phyloP scores from a whole-genome alignment of 53 echinoderm and acorn worm species.

The Pentamera pediparva region DNA sequence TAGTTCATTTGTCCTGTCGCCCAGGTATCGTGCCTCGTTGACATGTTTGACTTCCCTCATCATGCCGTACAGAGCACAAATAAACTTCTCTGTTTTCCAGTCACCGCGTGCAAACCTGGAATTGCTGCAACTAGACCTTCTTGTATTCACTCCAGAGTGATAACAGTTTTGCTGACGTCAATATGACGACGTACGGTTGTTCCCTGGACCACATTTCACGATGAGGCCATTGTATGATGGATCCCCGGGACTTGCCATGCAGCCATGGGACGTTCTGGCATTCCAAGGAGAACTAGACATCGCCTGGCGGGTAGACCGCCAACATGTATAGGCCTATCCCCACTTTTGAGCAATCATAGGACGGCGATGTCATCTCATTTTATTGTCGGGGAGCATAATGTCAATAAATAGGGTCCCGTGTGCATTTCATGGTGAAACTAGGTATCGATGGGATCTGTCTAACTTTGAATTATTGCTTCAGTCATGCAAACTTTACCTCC shows the following conservation, averaged over 20 bases:
- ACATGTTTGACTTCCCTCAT: slow-evolving; percentile 33
- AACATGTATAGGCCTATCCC: no score
- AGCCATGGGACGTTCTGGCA: slow-evolving; percentile 21
- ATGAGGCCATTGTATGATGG: slow-evolving; percentile 35
- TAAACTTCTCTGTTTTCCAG: slow-evolving; percentile 46
- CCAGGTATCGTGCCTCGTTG: slow-evolving; percentile 52
- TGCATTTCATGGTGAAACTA: no score
- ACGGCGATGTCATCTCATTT: no score
- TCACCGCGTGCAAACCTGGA: slow-evolving; percentile 54
- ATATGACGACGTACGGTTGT: slow-evolving; percentile 42
- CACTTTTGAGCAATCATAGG: no score
- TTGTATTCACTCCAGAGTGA: slow-evolving; percentile 43
- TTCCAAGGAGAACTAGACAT: slow-evolving; percentile 48
- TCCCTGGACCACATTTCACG: slow-evolving; percentile 57
- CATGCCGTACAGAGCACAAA: slow-evolving; percentile 53
- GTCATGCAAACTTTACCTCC: no score
- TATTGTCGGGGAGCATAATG: no score
- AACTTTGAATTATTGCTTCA: no score
- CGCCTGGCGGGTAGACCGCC: no score
- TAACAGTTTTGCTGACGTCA: slow-evolving; percentile 48
- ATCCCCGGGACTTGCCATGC: not conserved
- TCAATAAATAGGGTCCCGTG: no score
- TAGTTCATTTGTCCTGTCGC: slow-evolving; percentile 52
- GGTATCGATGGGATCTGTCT: no score
- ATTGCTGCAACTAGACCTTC: slow-evolving; percentile 48